Evolutionary conservation across 2,888 invertebrate species (phyloP).

Genomic region (Nymphalis polychloros): DNA sequence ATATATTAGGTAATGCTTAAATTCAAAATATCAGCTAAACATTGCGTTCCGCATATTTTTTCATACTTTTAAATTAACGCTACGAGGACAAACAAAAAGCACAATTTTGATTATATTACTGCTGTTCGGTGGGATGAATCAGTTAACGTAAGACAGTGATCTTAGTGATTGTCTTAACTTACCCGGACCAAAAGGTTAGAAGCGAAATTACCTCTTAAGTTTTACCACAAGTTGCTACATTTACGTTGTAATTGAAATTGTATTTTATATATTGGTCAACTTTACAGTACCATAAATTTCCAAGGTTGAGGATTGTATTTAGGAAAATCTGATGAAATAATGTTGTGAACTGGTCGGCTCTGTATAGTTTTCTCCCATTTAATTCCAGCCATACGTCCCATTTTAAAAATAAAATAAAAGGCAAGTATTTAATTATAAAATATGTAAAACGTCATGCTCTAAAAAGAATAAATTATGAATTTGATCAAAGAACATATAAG

Average conservation of each 20-base stretch:
- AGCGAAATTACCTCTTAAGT: too few relatives aligned
- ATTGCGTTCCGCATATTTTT: too few relatives aligned
- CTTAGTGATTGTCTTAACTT: not conserved
- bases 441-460: slow-evolving; percentile 2
- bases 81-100: too few relatives aligned
- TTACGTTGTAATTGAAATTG: not conserved
- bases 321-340: slow-evolving; percentile 80
- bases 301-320: slow-evolving; percentile 77
- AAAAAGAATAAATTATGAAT: not conserved
- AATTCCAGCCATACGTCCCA: slow-evolving; percentile 65
- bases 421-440: not conserved
- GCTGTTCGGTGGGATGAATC: too few relatives aligned
- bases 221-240: not conserved
- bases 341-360: slow-evolving; percentile 74
- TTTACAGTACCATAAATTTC: slow-evolving; percentile 72
- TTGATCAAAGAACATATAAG: too few relatives aligned
- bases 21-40: too few relatives aligned
- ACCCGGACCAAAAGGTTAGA: not conserved
- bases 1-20: too few relatives aligned
- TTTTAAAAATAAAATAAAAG: slow-evolving; percentile 24
- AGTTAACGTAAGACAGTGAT: too few relatives aligned
- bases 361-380: slow-evolving; percentile 78
- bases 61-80: too few relatives aligned
- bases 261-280: not conserved
- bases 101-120: too few relatives aligned